These are phyloP conservation scores for Pterois miles DNA, from an alignment of 2,797 vertebrate species.

Conservation along the genomic window DNA sequence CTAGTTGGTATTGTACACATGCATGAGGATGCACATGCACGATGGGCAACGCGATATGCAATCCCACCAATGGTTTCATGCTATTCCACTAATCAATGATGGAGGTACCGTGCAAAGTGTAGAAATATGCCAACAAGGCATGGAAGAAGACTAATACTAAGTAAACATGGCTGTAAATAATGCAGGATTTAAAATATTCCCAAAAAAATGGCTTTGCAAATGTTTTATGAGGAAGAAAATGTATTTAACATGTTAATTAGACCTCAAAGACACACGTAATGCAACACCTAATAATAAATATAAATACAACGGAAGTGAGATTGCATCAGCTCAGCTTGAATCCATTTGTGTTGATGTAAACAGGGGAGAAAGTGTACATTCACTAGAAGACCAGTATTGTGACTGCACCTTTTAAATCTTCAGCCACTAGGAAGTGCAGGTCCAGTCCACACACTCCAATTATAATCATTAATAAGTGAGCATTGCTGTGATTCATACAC, in stretches of 20 bases:
- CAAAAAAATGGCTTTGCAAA: too few species aligned
- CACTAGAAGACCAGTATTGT: neutral
- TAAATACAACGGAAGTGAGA: neutral
- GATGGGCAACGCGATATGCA: neutral
- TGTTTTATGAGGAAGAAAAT: neutral
- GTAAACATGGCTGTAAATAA: neutral
- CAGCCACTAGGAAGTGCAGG: neutral
- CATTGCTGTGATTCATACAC: neutral
- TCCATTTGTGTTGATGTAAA: neutral
- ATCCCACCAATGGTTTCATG: neutral
- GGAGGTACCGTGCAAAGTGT: neutral
- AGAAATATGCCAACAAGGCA: neutral
- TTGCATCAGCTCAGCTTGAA: neutral
- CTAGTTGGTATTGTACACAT: neutral
- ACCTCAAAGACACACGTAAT: too few species aligned
- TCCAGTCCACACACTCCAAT: neutral
- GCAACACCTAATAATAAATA: too few species aligned
- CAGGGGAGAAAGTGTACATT: neutral
- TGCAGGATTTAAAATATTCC: too few species aligned
- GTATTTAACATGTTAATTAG: neutral
- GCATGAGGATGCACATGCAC: neutral
- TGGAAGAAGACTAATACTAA: neutral
- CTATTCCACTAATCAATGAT: neutral
- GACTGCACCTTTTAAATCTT: neutral
- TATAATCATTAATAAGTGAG: neutral